Evolutionary conservation across 2,113 vertebrate species (phyloP).

Genomic region (Cottus gobio): DNA sequence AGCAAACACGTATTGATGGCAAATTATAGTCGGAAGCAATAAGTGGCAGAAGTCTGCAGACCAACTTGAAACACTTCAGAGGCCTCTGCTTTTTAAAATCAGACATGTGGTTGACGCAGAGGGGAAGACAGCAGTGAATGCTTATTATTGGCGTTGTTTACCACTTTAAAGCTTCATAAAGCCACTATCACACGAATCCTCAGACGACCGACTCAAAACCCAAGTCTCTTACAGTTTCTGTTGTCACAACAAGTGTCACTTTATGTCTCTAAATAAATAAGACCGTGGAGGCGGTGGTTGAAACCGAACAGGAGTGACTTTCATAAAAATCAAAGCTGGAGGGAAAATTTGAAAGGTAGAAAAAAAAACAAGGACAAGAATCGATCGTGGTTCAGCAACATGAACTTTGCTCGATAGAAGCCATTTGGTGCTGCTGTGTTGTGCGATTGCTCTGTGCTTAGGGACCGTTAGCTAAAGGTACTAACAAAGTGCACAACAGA

Average conservation of each 20-base stretch:
- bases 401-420: slow-evolving; percentile 50
- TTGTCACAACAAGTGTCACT: slow-evolving; percentile 13
- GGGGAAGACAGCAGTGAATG: not conserved
- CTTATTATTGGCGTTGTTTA: slow-evolving; percentile 1
- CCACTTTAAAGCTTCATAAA: not conserved
- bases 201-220: slow-evolving; percentile 40
- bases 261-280: slow-evolving; percentile 1
- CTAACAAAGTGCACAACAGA: slow-evolving; percentile 59
- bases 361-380: slow-evolving; percentile 23
- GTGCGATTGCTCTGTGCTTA: slow-evolving; percentile 52
- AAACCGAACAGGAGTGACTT: slow-evolving; percentile 34
- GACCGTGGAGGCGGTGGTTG: slow-evolving; percentile 4
- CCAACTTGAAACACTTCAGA: slow-evolving; percentile 51
- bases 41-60: slow-evolving; percentile 46
- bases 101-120: not conserved
- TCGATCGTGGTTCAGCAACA: slow-evolving; percentile 30
- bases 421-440: slow-evolving; percentile 32
- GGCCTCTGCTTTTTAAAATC: not conserved
- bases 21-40: slow-evolving; percentile 37
- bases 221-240: not conserved
- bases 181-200: slow-evolving; percentile 4
- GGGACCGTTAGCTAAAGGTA: slow-evolving; percentile 54
- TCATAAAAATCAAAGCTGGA: slow-evolving; percentile 23
- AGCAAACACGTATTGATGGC: slow-evolving; percentile 54
- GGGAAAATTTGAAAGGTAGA: slow-evolving; percentile 24